These are phyloP conservation scores for Micrasema minimum DNA, from an alignment of 1,140 invertebrate species.

Conservation along the genomic window DNA sequence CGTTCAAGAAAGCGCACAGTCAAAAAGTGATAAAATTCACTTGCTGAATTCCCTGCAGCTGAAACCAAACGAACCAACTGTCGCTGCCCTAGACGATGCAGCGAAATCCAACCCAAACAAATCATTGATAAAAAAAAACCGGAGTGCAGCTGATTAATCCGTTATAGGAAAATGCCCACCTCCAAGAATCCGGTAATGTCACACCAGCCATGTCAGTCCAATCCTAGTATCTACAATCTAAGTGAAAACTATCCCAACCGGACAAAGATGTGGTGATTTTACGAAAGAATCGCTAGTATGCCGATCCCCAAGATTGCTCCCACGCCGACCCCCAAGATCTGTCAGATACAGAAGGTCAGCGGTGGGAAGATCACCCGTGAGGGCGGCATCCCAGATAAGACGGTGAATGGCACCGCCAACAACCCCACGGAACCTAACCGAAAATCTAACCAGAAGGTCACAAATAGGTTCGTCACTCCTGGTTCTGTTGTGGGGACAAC, in stretches of 20 bases:
- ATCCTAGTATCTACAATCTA: not conserved
- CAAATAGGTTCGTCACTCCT: too few relatives aligned
- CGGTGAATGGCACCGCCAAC: slow-evolving; percentile 1
- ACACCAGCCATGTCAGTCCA: not conserved
- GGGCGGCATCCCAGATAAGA: not conserved
- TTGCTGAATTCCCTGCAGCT: slow-evolving; percentile 61
- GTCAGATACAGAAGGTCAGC: slow-evolving; percentile 10
- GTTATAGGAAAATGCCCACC: slow-evolving; percentile 11
- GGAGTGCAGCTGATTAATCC: slow-evolving; percentile 20
- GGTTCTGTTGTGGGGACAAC: too few relatives aligned
- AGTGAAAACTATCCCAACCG: not conserved
- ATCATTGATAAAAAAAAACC: slow-evolving; percentile 28
- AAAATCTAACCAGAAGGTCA: too few relatives aligned
- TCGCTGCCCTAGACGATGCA: not conserved
- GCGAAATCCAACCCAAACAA: not conserved
- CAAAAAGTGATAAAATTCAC: slow-evolving; percentile 58
- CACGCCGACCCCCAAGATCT: not conserved
- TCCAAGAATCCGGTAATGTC: not conserved
- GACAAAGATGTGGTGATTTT: not conserved
- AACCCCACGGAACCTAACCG: not conserved
- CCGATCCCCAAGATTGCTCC: slow-evolving; percentile 4
- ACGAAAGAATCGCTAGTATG: slow-evolving; percentile 5
- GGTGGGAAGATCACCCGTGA: slow-evolving; percentile 3
- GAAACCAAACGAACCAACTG: slow-evolving; percentile 56
- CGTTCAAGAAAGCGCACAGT: slow-evolving; percentile 50